Evolutionary conservation across 2,888 invertebrate species (phyloP), one percentile per base, ranked within the genome.

Genomic region (Meloe dianella): DNA sequence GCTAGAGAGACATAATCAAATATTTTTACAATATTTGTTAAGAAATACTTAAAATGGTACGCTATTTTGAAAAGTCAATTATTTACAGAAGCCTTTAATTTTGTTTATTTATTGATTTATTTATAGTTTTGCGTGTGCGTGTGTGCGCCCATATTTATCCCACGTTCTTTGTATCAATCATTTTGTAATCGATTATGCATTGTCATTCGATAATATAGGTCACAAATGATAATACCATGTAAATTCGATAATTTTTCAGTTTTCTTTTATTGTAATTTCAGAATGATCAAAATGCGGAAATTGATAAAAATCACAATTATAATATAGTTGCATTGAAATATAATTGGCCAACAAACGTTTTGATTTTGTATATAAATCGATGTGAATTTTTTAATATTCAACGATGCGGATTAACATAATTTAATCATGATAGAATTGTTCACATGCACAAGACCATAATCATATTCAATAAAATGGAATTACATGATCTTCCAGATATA

Each of bases 361-460:
- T 12, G 10, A 41, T n/a, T 17, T 6, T 2, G 17, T 14, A 7
- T 17, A 22, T 22, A 51, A 51, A 22, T 51, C 20, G 22, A 20
- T 22, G 47, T 10, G 10, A n/a, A 10, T 1, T 51, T 47, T 20
- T 47, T 47, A 17, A 14, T 14, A 38, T 38, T 5, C 38, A 17
- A 47, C 9, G 9, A 67, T 67, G n/a, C 63, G 57, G 57, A 64
- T 67, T 65, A 64, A 30, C 64, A 67, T 67, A 67, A 62, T 67
- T 67, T 67, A 67, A 67, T 67, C 65, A 67, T 62, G 61, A 65
- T 67, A 62, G 67, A 57, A 67, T 67, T 67, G 64, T 67, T 65
- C 47, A 22, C 22, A 41, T 6, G 17, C 12, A 35, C 17, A 41
- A 51, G 22, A 51, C 5, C 1, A 51, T 51, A 22, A 51, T 51